Conservation (phyloP, 2,888 invertebrate species). For the Thysanoteuthis rhombus region DNA sequence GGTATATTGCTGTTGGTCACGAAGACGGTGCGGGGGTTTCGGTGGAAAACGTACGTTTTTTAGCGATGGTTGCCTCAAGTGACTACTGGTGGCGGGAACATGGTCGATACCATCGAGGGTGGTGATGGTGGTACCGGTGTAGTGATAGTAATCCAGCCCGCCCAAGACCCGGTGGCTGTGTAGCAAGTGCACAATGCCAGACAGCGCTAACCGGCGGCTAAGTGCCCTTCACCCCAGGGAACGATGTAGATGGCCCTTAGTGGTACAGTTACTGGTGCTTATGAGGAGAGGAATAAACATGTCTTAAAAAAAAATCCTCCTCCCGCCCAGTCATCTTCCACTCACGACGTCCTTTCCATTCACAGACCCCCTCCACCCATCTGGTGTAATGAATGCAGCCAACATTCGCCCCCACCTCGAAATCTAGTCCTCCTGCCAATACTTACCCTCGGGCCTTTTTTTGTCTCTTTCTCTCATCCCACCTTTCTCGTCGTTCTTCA, state of each 20-base stretch:
- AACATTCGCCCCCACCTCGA: neutral
- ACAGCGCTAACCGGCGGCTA: neutral
- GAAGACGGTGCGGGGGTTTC: neutral
- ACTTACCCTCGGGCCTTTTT: neutral
- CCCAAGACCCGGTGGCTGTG: neutral
- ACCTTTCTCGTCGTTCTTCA: neutral
- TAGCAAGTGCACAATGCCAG: neutral
- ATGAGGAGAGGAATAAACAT: neutral
- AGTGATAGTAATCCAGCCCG: neutral
- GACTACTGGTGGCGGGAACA: neutral
- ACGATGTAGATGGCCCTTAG: neutral
- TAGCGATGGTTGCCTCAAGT: neutral
- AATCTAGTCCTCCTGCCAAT: neutral
- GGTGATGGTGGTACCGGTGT: neutral
- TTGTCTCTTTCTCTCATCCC: neutral
- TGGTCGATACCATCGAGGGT: neutral
- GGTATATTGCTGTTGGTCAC: neutral
- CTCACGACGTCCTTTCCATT: too few relatives aligned
- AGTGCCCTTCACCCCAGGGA: neutral
- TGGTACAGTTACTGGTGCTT: neutral
- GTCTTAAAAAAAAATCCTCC: neutral
- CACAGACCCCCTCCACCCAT: neutral
- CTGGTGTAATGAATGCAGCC: neutral
- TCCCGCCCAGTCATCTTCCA: neutral
- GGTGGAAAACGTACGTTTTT: neutral